Evolutionary conservation across 2,113 vertebrate genomes (phyloP).

Genomic region (Anoplopoma fimbria): DNA sequence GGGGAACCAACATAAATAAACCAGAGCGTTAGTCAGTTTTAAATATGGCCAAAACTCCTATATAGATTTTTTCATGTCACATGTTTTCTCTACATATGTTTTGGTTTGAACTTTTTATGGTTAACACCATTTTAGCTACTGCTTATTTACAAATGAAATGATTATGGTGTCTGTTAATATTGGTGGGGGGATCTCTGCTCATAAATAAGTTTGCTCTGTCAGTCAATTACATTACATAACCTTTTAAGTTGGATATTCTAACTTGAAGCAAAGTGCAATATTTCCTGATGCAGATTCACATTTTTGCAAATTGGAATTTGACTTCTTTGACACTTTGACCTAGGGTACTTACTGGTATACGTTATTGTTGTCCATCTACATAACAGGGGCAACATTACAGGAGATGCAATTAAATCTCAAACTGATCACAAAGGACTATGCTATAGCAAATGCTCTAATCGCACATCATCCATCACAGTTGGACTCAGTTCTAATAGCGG

Average conservation of each 20-base stretch:
- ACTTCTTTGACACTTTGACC: neutral
- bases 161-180: neutral
- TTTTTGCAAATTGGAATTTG: neutral
- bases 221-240: neutral
- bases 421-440: slow-evolving; percentile 13
- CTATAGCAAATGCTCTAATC: slow-evolving; percentile 49
- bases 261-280: neutral
- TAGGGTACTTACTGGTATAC: neutral
- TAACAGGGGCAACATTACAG: slow-evolving; percentile 22
- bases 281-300: neutral
- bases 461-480: slow-evolving; percentile 47
- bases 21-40: neutral
- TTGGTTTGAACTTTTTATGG: too few relatives aligned
- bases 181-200: neutral
- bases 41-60: neutral
- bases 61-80: too few relatives aligned
- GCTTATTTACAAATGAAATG: too few relatives aligned
- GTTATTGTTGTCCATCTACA: slow-evolving; percentile 17
- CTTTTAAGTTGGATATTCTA: neutral
- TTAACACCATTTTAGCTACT: too few relatives aligned
- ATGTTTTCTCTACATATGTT: too few relatives aligned
- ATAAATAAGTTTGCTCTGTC: neutral
- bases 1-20: slow-evolving; percentile 13
- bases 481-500: slow-evolving; percentile 42
- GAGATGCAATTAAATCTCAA: slow-evolving; percentile 41